Conservation (phyloP, 2,888 invertebrate species). For the Adelphocoris suturalis region DNA sequence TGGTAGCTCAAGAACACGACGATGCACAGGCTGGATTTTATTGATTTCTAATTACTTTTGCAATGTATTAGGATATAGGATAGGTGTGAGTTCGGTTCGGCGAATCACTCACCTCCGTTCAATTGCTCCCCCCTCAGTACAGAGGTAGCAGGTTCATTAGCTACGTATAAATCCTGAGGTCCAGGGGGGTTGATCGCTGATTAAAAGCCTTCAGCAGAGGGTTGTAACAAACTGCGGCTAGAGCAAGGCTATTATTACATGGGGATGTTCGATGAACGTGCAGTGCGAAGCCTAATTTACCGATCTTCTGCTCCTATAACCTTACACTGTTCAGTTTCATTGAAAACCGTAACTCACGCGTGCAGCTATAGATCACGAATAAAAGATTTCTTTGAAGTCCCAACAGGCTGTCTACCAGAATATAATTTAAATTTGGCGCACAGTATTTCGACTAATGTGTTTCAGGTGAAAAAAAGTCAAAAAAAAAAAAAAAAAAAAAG, state of each 20-base stretch:
- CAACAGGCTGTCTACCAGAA: no score
- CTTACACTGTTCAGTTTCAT: not conserved
- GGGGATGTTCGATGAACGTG: not conserved
- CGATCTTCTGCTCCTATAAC: not conserved
- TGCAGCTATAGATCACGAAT: not conserved
- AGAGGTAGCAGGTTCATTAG: conserved; percentile 6
- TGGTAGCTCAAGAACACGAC: no score
- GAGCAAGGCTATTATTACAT: not conserved
- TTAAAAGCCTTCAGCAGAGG: not conserved
- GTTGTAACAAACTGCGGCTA: not conserved
- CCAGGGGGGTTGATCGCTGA: not conserved
- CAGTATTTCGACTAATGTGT: no score
- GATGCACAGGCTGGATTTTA: no score
- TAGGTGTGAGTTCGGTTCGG: no score
- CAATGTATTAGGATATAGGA: no score
- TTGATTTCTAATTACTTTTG: no score
- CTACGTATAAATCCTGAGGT: conserved; percentile 25
- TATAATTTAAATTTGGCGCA: no score
- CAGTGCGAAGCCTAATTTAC: not conserved
- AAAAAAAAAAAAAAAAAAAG: no score
- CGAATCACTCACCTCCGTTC: no score
- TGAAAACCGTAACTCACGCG: not conserved
- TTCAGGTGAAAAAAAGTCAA: no score
- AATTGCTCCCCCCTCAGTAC: not conserved
- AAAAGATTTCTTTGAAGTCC: not conserved